These are phyloP conservation scores for Lottia scabra DNA, from an alignment of 2,888 invertebrate species.

Conservation along the genomic window DNA sequence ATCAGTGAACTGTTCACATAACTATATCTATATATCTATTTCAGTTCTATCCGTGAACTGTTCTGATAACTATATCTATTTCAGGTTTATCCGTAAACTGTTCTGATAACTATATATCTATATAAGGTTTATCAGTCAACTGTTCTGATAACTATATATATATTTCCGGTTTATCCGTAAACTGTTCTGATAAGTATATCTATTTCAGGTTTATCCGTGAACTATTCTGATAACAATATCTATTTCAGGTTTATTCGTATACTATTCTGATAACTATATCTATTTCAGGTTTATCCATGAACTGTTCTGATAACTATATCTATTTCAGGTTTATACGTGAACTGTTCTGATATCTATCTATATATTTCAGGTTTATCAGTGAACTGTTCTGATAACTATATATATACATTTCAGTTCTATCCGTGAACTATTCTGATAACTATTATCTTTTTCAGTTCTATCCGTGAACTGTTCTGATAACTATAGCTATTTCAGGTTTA, in stretches of 20 bases:
- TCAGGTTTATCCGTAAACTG: constrained; percentile 76
- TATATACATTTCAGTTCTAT: too few species aligned
- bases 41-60: constrained; percentile 76
- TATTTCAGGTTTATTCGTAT: constrained; percentile 67
- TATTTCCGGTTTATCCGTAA: constrained; percentile 67
- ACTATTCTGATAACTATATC: constrained; percentile 92
- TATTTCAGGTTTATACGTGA: constrained; percentile 67
- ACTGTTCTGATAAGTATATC: constrained; percentile 92
- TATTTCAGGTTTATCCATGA: constrained; percentile 67
- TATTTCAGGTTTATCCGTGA: constrained; percentile 67
- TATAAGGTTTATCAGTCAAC: constrained; percentile 72
- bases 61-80: constrained; percentile 90
- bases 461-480: constrained; percentile 83
- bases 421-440: constrained; percentile 83
- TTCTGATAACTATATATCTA: constrained; percentile 90
- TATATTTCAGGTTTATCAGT: too few species aligned
- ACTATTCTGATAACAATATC: constrained; percentile 92
- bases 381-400: constrained; percentile 89
- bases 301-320: constrained; percentile 92
- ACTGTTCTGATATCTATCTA: constrained; percentile 92
- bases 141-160: constrained; percentile 92
- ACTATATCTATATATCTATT: too few species aligned
- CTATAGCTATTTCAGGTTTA: too few species aligned
- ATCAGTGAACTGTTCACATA: constrained; percentile 81
- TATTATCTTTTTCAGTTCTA: too few species aligned